A percentile compares a stretch with the other conserved stretches of the same genome.
Conservation (phyloP, 2,113 vertebrate genomes). For the Myodes glareolus region DNA sequence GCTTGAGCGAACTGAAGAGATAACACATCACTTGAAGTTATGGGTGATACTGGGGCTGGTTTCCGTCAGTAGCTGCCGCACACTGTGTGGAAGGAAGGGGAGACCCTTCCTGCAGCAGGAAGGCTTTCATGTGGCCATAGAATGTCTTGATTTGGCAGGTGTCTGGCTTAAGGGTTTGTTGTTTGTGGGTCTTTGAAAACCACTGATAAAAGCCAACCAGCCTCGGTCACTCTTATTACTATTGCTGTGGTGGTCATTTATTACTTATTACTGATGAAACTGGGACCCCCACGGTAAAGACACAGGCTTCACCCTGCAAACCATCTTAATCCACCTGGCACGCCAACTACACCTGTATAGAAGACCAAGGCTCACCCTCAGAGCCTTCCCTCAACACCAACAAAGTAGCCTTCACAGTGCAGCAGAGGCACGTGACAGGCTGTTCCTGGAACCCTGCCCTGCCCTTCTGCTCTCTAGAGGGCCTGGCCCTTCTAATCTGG, state of each 20-base stretch:
- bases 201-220: neutral
- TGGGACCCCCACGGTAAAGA: too few species aligned
- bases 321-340: neutral
- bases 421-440: too few species aligned
- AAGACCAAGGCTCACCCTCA: neutral
- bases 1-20: neutral
- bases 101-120: too few species aligned
- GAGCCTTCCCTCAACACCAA: neutral
- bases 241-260: too few species aligned
- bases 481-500: neutral
- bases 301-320: neutral
- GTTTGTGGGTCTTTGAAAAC: neutral
- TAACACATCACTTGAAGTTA: neutral
- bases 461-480: neutral
- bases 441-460: neutral
- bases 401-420: fast-evolving
- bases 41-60: neutral
- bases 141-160: neutral
- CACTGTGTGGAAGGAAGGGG: neutral
- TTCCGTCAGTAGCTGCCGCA: neutral
- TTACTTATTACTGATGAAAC: neutral
- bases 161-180: neutral
- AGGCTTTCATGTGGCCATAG: fast-evolving
- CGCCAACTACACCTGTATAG: neutral
- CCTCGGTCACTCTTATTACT: neutral